phyloP scores from a whole-genome alignment of 2,888 invertebrate species.

The Ormyrus labotus region DNA sequence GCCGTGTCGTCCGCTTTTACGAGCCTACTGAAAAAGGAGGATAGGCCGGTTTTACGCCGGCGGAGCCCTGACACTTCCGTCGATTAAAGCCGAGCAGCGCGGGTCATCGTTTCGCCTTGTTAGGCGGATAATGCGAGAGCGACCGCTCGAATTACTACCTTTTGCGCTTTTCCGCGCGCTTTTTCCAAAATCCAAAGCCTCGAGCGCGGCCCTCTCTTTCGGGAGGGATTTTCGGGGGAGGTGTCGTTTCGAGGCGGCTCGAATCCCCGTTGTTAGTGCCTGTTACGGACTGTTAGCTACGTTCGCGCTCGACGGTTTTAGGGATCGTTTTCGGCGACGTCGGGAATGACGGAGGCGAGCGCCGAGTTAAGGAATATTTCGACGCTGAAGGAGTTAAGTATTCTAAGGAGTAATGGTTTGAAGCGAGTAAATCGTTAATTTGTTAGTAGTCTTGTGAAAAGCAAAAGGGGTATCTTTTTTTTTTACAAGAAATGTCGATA shows the following conservation, averaged over 20 bases:
- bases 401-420: too few species aligned
- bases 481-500: too few species aligned
- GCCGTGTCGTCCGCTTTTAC: slow-evolving; percentile 21
- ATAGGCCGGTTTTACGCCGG: slow-evolving; percentile 36
- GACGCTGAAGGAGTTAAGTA: too few species aligned
- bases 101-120: slow-evolving; percentile 45
- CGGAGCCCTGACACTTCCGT: slow-evolving; percentile 39
- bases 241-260: not conserved
- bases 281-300: too few species aligned
- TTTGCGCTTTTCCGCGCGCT: not conserved
- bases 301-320: not conserved
- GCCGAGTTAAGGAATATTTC: too few species aligned
- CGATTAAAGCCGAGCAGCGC: slow-evolving; percentile 38
- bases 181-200: not conserved
- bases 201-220: not conserved
- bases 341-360: too few species aligned
- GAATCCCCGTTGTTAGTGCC: not conserved
- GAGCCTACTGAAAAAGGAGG: slow-evolving; percentile 18
- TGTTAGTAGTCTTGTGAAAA: too few species aligned
- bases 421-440: too few species aligned
- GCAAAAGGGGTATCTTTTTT: too few species aligned
- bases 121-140: slow-evolving; percentile 35
- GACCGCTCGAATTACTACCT: slow-evolving; percentile 1
- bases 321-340: too few species aligned
- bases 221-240: slow-evolving; percentile 11